Base-by-base conservation (phyloP, 2,113 vertebrate genomes). In the Corvus hawaiiensis region DNA sequence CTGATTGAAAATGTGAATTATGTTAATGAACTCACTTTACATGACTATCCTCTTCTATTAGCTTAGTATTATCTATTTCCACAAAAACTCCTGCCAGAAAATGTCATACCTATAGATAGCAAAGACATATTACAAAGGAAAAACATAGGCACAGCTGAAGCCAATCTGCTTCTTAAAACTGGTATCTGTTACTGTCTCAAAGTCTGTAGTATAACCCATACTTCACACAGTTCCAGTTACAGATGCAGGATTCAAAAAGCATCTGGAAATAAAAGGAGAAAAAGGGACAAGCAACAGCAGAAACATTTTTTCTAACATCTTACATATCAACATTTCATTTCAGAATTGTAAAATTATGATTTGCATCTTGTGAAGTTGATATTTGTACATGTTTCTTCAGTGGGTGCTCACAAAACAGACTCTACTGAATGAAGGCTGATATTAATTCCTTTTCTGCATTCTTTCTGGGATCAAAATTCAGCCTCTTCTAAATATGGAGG, bases 381-480 rank as follows among this genome's bases (percentile, higher is more conserved):
- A 41, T 63, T 66, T 95, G 51, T 8, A 35, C 37, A 56, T 64
- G 4, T 54, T 90, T 89, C 21, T 88, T 80, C 73, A 69, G 26
- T 11, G 84, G 7, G 21, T 86, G 18, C 27, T 95, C 44, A 90
- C 48, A 58, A 89, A 87, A 64, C 17, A 68, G 63, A 58, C 17
- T 69, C 12, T 44, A 32, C 33, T 88, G 74, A 81, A 82, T 88
- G 35, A 96, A 78, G 33, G 23, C 28, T 35, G 13, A 17, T 78
- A 89, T 67, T 84, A 55, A 55, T 90, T 92, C 14, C 43, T 43
- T 87, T 62, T 73, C 71, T 94, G 22, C 48, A 44, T 93, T 88
- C 52, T 78, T 95, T 52, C 63, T 67, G 46, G 37, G n/a, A 96
- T 90, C 63, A 92, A 97, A 96, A 68, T 89, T 96, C 84, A 93